A percentile compares a stretch with the other conserved stretches of the same genome.
These are phyloP conservation scores for Spisula solida DNA, from an alignment of 2,888 invertebrate genomes.

Conservation along the genomic window DNA sequence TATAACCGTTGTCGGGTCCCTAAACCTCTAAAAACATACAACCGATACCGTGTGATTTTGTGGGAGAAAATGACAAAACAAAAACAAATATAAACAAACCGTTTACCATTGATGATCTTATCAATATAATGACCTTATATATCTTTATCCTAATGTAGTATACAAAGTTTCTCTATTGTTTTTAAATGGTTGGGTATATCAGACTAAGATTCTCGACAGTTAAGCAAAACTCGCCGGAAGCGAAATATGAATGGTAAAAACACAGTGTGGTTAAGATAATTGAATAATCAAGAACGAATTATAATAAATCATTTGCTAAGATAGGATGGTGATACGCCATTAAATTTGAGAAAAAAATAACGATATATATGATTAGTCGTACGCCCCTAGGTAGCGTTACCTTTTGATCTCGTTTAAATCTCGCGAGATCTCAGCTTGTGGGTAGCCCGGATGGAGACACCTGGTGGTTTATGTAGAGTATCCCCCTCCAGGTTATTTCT, in stretches of 20 bases:
- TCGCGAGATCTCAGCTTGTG: conserved; percentile 68
- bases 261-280: conserved; percentile 42
- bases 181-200: not conserved
- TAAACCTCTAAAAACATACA: too few relatives aligned
- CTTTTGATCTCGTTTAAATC: conserved; percentile 67
- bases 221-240: not conserved
- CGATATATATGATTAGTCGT: conserved; percentile 59
- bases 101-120: not conserved
- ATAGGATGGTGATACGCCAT: conserved; percentile 54
- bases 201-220: not conserved
- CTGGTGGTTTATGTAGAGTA: conserved; percentile 49
- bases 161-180: not conserved
- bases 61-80: conserved; percentile 4
- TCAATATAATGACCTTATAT: conserved; percentile 5
- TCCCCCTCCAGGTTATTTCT: conserved; percentile 54
- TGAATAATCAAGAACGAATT: conserved; percentile 70
- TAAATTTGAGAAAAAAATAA: conserved; percentile 57
- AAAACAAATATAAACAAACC: conserved; percentile 17
- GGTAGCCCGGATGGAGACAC: conserved; percentile 63
- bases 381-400: conserved; percentile 49
- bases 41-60: not conserved
- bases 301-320: conserved; percentile 64
- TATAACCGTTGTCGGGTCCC: too few relatives aligned
- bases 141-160: not conserved
- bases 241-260: not conserved